phyloP scores from a whole-genome alignment of 35 echinoderm and acorn worm genomes.

The Eucidaris tribuloides region DNA sequence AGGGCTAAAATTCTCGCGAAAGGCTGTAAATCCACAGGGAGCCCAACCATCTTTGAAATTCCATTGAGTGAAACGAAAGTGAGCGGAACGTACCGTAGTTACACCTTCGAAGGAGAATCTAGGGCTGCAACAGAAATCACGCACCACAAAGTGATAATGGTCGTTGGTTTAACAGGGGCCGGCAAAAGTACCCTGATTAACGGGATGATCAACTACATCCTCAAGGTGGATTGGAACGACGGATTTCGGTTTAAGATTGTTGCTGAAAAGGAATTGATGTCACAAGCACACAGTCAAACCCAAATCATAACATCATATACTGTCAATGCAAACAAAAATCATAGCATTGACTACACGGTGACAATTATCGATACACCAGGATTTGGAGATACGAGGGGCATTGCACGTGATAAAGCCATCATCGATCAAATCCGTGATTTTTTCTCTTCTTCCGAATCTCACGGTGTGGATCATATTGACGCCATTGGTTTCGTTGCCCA shows the following conservation, averaged over 20 bases:
- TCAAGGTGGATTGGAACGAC: constrained; percentile 61
- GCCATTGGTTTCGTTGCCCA: constrained; percentile 71
- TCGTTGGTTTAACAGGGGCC: constrained; percentile 68
- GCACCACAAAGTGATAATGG: too few species aligned
- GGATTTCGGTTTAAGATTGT: constrained; percentile 56
- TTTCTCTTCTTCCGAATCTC: constrained; percentile 17
- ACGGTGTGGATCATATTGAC: constrained; percentile 59
- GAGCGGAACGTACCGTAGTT: too few species aligned
- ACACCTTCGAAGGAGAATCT: too few species aligned
- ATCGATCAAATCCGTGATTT: constrained; percentile 54
- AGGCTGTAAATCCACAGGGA: too few species aligned
- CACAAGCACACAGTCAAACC: constrained; percentile 65
- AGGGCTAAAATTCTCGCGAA: too few species aligned
- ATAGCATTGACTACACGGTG: constrained; percentile 39
- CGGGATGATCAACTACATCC: constrained; percentile 62
- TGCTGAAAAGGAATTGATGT: constrained; percentile 6
- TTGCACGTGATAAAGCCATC: constrained; percentile 61
- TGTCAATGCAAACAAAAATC: constrained; percentile 30
- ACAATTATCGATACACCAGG: constrained; percentile 78
- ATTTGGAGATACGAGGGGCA: constrained; percentile 72
- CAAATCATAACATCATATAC: constrained; percentile 60
- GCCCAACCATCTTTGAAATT: too few species aligned
- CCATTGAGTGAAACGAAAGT: too few species aligned
- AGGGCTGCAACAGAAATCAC: too few species aligned
- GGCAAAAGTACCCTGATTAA: constrained; percentile 68